Conservation (phyloP, 1,140 invertebrate species). For the Chionoecetes opilio region DNA sequence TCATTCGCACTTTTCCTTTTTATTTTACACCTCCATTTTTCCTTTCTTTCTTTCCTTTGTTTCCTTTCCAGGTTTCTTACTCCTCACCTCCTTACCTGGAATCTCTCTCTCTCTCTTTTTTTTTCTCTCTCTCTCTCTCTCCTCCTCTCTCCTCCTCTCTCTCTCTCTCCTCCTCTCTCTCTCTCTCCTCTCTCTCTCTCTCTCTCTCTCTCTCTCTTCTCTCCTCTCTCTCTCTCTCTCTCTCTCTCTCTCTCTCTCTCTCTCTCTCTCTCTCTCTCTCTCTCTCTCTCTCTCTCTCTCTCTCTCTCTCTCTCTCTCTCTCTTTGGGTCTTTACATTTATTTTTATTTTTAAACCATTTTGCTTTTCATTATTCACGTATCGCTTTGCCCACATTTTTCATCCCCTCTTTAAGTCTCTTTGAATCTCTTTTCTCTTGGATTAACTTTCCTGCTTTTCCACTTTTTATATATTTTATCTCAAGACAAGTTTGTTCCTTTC, state of each 20-base stretch:
- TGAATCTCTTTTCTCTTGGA: neutral
- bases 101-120: neutral
- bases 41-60: neutral
- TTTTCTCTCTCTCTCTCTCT: too few species aligned
- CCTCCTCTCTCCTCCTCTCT: too few species aligned
- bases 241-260: neutral
- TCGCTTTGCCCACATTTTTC: neutral
- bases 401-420: neutral
- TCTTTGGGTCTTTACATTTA: neutral
- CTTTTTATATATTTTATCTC: neutral
- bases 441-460: neutral
- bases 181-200: too few species aligned
- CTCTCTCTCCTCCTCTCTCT: too few species aligned
- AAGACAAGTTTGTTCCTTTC: neutral
- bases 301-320: neutral
- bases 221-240: neutral
- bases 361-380: neutral
- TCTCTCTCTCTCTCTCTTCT: neutral
- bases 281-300: neutral
- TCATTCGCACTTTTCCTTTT: neutral
- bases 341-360: neutral
- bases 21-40: neutral
- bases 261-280: neutral
- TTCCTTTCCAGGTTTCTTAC: neutral
- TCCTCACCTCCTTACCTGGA: neutral